Base-by-base conservation (phyloP, 2,888 invertebrate species). In the Cynaeus angustus region DNA sequence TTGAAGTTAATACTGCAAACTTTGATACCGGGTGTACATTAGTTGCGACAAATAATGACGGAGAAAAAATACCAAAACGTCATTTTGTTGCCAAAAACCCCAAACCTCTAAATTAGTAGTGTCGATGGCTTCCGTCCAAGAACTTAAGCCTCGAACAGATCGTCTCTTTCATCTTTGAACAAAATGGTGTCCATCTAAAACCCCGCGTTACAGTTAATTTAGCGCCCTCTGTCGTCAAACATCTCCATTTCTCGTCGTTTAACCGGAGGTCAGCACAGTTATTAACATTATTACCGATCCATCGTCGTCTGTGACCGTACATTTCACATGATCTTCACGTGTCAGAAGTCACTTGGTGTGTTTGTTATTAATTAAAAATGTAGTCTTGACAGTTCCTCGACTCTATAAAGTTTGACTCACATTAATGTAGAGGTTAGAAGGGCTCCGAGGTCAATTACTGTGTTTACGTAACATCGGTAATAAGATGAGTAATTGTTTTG, bases 401-500 rank as follows among this genome's bases (percentile, higher is more conserved):
- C 74, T 72, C 68, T 30, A 14, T 58, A 8, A 50, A 6, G 16
- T 77, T 80, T 81, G 80, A 81, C 80, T 80, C 80, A 75, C 70
- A 79, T 79, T 79, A 81, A 81, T 81, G 76, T 72, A 80, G 69
- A 79, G 81, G 79, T 80, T 78, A 80, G 72, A 75, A 77, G 78
- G 75, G 78, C 74, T 30, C 71, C 16, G 61, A 78, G 79, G 79
- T 81, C 80, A 81, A 81, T 79, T 80, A 74, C 74, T 77, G 65
- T 81, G 81, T 81, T 81, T 81, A 80, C 80, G 80, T 81, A 80
- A 80, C 79, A 76, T 75, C 78, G 77, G 74, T 77, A 77, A 71
- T 72, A 76, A 75, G 71, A 77, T 74, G 76, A 78, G 75, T 75
- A 80, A 80, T 80, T 80, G 78, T 74, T 80, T 80, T 77, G 78